Evolutionary conservation across 1,140 invertebrate genomes (phyloP).

Genomic region (Mya arenaria): DNA sequence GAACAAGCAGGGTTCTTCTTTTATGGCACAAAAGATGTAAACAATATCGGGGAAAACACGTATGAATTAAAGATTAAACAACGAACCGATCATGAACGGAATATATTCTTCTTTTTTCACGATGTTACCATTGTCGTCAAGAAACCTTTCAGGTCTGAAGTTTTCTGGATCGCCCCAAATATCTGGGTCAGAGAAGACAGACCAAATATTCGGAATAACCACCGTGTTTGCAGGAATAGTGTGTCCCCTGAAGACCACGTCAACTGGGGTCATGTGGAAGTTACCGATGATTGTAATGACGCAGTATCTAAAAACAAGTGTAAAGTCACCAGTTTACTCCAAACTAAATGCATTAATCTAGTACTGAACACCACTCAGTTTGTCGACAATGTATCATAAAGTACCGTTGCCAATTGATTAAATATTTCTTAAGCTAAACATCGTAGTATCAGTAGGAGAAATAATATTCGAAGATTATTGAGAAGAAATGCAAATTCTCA

Average conservation of each 20-base stretch:
- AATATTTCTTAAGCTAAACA: no score
- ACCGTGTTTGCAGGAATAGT: conserved; percentile 69
- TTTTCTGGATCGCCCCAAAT: conserved; percentile 86
- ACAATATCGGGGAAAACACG: no score
- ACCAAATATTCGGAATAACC: conserved; percentile 71
- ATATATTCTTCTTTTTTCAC: conserved; percentile 52
- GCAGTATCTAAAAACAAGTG: conserved; percentile 36
- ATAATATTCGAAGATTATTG: no score
- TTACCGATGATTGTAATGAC: neutral
- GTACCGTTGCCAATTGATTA: neutral
- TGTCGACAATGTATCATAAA: neutral
- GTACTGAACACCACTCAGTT: neutral
- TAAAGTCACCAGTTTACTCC: neutral
- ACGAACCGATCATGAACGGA: conserved; percentile 55
- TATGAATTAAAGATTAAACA: no score
- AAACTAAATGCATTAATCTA: neutral
- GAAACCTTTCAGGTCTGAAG: conserved; percentile 86
- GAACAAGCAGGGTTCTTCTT: no score
- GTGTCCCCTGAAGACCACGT: conserved; percentile 69
- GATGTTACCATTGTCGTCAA: conserved; percentile 62
- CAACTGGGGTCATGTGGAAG: conserved; percentile 8
- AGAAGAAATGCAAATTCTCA: no score
- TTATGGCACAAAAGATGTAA: no score
- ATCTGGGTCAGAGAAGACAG: conserved; percentile 66
- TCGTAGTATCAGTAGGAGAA: no score